These are phyloP conservation scores for Rhopilema esculentum DNA, from an alignment of 30 jellyfish, hydroid and myxozoan genomes.

Conservation along the genomic window DNA sequence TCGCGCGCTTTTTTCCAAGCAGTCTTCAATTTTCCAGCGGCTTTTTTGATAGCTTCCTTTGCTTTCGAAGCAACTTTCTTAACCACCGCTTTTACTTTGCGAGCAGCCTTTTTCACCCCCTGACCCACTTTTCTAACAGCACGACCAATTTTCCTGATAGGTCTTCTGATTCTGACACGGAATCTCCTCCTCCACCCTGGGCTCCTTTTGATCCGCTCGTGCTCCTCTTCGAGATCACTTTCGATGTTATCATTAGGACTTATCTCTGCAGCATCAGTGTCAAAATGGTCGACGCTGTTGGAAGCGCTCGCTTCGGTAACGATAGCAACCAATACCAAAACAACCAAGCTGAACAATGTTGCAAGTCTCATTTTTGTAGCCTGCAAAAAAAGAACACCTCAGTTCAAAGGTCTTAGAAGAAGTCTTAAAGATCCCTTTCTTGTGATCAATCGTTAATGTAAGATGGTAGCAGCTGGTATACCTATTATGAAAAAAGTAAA, in stretches of 20 bases:
- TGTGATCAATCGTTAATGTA: too few species aligned
- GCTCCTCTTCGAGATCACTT: slow-evolving; percentile 10
- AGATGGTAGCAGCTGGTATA: too few species aligned
- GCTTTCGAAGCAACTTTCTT: slow-evolving; percentile 25
- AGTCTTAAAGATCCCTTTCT: too few species aligned
- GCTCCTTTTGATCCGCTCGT: slow-evolving; percentile 25
- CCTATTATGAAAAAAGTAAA: too few species aligned
- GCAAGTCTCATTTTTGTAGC: background rate
- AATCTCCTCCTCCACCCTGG: slow-evolving; percentile 42
- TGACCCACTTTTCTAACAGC: slow-evolving; percentile 14
- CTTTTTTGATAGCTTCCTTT: slow-evolving; percentile 21
- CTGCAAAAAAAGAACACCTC: background rate
- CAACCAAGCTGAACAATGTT: background rate
- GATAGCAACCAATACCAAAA: background rate
- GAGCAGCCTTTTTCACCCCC: slow-evolving; percentile 9
- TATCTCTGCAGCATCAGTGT: background rate
- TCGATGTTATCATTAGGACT: background rate
- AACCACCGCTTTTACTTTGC: slow-evolving; percentile 21
- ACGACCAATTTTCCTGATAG: slow-evolving; percentile 36
- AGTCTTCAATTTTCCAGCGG: slow-evolving; percentile 14
- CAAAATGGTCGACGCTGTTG: background rate
- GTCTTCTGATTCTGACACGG: slow-evolving; percentile 18
- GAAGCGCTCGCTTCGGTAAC: slow-evolving; percentile 4
- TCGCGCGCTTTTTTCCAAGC: slow-evolving; percentile 33
- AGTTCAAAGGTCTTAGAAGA: too few species aligned